Evolutionary conservation across 2,888 invertebrate species (phyloP).

Genomic region (Zaprionus lineosus): DNA sequence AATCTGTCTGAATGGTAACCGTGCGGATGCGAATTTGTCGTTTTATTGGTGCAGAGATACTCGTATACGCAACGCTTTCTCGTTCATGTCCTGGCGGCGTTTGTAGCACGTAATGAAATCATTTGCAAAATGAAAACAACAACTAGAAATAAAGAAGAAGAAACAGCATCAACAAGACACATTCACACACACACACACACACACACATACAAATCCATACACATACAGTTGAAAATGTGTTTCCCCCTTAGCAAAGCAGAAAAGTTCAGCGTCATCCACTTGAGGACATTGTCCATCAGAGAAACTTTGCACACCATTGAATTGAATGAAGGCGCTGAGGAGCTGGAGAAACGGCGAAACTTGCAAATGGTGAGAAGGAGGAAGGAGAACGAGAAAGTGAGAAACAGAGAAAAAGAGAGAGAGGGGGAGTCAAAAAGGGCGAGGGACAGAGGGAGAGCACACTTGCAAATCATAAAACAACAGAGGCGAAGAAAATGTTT

Average conservation of each 20-base stretch:
- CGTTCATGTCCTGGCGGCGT: conserved; percentile 21
- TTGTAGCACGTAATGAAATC: conserved; percentile 72
- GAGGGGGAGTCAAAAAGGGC: background rate
- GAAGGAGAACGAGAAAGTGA: background rate
- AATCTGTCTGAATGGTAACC: too few species aligned
- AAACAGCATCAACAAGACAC: conserved; percentile 6
- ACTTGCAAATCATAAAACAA: conserved; percentile 82
- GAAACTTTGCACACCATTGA: conserved; percentile 75
- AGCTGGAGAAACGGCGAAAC: conserved; percentile 11
- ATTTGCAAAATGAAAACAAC: conserved; percentile 74
- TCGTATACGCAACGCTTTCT: too few species aligned
- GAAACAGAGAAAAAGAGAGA: background rate
- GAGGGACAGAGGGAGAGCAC: conserved; percentile 34
- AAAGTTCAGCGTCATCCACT: conserved; percentile 40
- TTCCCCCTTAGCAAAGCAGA: conserved; percentile 27
- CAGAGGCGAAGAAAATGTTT: conserved; percentile 79
- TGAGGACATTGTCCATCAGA: conserved; percentile 57
- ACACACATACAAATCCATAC: background rate
- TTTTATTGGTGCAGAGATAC: too few species aligned
- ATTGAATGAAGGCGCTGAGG: too few species aligned
- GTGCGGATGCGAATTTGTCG: conserved; percentile 53
- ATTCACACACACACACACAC: conserved; percentile 7
- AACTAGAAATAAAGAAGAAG: conserved; percentile 20
- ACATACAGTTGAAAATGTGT: conserved; percentile 35
- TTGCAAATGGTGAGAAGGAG: background rate